Evolutionary conservation across 2,888 invertebrate species (phyloP).

Genomic region (Deilephila porcellus): DNA sequence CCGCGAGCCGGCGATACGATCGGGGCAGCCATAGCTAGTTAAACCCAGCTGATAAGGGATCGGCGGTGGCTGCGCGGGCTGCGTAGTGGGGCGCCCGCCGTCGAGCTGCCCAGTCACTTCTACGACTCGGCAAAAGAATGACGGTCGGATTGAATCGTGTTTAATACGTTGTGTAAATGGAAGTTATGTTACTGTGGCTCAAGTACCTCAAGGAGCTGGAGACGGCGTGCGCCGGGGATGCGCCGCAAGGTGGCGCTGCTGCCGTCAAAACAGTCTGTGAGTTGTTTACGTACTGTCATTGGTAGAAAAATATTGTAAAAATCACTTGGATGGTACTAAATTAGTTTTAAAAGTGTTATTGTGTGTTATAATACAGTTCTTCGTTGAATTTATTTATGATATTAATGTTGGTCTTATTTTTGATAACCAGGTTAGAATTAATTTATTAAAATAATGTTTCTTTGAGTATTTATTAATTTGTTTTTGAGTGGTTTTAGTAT

Average conservation of each 20-base stretch:
- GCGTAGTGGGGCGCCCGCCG: slow-evolving; percentile 67
- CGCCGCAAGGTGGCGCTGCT: slow-evolving; percentile 74
- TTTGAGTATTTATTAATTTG: neutral
- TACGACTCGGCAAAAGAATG: slow-evolving; percentile 82
- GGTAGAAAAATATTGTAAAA: neutral
- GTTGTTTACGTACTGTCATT: slow-evolving; percentile 57
- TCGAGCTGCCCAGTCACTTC: slow-evolving; percentile 79
- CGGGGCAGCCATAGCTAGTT: slow-evolving; percentile 84
- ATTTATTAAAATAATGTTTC: neutral
- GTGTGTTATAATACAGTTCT: neutral
- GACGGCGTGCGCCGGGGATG: slow-evolving; percentile 66
- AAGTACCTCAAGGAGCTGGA: slow-evolving; percentile 80
- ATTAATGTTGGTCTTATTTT: neutral
- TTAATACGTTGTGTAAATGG: slow-evolving; percentile 23
- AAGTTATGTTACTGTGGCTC: slow-evolving; percentile 82
- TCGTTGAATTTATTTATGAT: neutral
- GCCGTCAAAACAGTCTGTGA: slow-evolving; percentile 81
- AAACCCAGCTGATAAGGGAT: slow-evolving; percentile 82
- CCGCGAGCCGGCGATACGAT: slow-evolving; percentile 82
- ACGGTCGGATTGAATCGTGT: slow-evolving; percentile 57
- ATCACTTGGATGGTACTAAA: neutral
- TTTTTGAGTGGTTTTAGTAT: neutral
- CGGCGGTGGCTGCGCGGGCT: slow-evolving; percentile 66
- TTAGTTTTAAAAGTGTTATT: neutral
- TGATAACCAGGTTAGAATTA: neutral